phyloP scores from a whole-genome alignment of 2,797 vertebrate species.

The Corythornis leucogaster region DNA sequence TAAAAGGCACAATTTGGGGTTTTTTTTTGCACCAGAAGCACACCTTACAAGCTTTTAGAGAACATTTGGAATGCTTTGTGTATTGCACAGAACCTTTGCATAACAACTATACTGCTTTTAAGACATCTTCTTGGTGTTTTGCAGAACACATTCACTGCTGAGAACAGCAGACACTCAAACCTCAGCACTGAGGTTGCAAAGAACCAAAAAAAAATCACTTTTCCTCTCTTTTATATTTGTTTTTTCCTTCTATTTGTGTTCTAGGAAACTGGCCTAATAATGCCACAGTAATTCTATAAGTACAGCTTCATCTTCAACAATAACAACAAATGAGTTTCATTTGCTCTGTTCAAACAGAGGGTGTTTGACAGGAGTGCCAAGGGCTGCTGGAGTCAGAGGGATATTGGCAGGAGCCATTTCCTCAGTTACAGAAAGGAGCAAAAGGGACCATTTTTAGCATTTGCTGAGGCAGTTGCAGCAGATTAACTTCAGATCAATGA shows the following conservation, averaged over 20 bases:
- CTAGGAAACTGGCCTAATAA: slow-evolving; percentile 49
- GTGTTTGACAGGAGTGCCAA: slow-evolving; percentile 23
- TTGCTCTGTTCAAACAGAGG: slow-evolving; percentile 65
- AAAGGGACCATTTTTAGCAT: slow-evolving; percentile 59
- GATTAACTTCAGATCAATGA: slow-evolving; percentile 80
- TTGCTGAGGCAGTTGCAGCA: slow-evolving; percentile 68
- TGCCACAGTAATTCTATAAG: slow-evolving; percentile 65
- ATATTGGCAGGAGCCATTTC: slow-evolving; percentile 69
- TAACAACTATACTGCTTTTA: neutral
- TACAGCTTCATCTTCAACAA: slow-evolving; percentile 76
- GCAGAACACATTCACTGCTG: neutral
- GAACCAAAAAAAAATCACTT: neutral
- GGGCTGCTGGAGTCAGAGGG: slow-evolving; percentile 60
- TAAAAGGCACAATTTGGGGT: neutral
- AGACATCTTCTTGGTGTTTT: neutral
- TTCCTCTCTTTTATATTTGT: neutral
- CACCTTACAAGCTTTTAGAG: neutral
- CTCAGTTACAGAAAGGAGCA: slow-evolving; percentile 48
- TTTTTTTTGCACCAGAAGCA: neutral
- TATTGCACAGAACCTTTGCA: neutral
- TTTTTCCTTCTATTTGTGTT: slow-evolving; percentile 46
- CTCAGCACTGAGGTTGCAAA: neutral
- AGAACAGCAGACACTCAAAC: neutral
- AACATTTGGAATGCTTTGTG: neutral
- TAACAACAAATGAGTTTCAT: slow-evolving; percentile 74